Conservation (phyloP, 2,888 invertebrate species). For the Sturmia bella region DNA sequence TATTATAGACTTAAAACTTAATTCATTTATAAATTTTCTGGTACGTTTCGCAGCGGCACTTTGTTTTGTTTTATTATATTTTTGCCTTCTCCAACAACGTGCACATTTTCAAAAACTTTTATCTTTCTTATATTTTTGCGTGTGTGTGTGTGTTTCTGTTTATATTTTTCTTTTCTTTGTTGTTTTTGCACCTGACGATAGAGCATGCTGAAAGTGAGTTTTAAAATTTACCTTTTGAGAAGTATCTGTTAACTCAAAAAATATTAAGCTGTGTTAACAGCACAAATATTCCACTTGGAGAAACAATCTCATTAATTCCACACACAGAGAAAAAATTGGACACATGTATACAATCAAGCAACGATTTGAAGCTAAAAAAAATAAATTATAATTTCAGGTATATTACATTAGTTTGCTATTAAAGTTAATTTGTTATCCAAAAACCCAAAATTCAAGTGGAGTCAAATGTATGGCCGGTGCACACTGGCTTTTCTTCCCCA, state of each 20-base stretch:
- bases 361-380: too few species aligned
- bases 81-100: slow-evolving; percentile 18
- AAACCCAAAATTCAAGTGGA: too few species aligned
- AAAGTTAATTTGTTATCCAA: too few species aligned
- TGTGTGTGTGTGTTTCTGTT: not conserved
- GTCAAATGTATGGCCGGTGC: too few species aligned
- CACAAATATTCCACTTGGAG: slow-evolving; percentile 20
- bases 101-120: slow-evolving; percentile 53
- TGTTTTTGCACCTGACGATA: slow-evolving; percentile 61
- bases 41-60: not conserved
- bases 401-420: too few species aligned
- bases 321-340: too few species aligned
- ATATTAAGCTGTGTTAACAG: slow-evolving; percentile 7
- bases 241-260: slow-evolving; percentile 25
- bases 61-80: not conserved
- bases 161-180: slow-evolving; percentile 1
- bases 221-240: slow-evolving; percentile 30
- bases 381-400: too few species aligned
- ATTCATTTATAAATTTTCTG: not conserved
- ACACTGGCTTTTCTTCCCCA: too few species aligned
- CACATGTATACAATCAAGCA: too few species aligned
- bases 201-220: slow-evolving; percentile 54
- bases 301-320: not conserved
- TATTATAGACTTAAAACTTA: too few species aligned
- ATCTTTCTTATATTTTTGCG: slow-evolving; percentile 30